Evolutionary conservation across 2,888 invertebrate genomes (phyloP).

Genomic region (Epistrophella euchroma): DNA sequence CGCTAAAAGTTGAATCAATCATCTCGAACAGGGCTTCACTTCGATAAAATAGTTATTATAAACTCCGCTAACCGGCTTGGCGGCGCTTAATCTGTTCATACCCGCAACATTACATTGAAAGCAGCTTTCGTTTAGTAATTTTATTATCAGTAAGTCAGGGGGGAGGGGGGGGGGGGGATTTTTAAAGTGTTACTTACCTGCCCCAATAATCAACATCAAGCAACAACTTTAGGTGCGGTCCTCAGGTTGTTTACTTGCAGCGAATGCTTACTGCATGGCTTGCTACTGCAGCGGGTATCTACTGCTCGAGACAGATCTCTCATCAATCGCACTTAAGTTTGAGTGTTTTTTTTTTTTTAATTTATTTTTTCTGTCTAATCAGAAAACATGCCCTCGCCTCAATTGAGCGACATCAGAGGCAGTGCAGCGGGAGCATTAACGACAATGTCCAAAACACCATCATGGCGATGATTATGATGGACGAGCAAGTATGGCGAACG

Average conservation of each 20-base stretch:
- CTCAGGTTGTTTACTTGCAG: constrained; percentile 44
- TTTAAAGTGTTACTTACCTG: constrained; percentile 70
- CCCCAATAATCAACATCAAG: constrained; percentile 49
- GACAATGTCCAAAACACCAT: not conserved
- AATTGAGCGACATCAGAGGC: constrained; percentile 56
- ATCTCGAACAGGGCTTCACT: constrained; percentile 28
- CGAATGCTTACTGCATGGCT: constrained; percentile 5
- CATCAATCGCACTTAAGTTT: constrained; percentile 37
- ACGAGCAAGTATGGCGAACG: constrained; percentile 4
- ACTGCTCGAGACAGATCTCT: constrained; percentile 30
- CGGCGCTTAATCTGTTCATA: constrained; percentile 32
- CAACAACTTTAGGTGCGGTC: constrained; percentile 53
- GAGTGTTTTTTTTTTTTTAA: constrained; percentile 27
- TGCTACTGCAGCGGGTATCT: not conserved
- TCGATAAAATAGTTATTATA: constrained; percentile 15
- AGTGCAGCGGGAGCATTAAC: constrained; percentile 11
- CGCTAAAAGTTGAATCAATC: constrained; percentile 23
- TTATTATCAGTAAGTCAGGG: constrained; percentile 45
- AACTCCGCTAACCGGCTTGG: constrained; percentile 7
- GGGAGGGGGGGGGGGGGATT: not conserved
- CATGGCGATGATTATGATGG: constrained; percentile 45
- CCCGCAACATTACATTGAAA: not conserved
- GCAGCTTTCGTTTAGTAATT: constrained; percentile 34
- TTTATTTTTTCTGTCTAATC: constrained; percentile 43
- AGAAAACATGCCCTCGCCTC: constrained; percentile 63